Evolutionary conservation across 2,797 vertebrate genomes (phyloP).

Genomic region (Tolypeutes matacus): DNA sequence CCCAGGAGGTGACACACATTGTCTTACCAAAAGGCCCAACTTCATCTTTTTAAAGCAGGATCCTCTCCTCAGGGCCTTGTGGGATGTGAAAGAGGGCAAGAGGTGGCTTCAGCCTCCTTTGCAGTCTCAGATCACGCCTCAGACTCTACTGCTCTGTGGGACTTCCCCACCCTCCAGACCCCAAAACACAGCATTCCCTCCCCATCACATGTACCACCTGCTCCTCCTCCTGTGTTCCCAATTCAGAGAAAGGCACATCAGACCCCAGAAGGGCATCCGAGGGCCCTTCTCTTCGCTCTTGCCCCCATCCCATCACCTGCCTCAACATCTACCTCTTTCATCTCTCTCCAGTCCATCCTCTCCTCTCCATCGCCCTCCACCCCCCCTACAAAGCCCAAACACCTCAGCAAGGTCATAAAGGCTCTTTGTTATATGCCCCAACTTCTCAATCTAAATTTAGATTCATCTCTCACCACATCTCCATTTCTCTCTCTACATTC

Average conservation of each 20-base stretch:
- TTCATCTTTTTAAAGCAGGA: neutral
- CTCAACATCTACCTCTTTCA: too few species aligned
- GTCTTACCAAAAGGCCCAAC: neutral
- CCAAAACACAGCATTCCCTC: neutral
- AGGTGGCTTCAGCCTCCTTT: neutral
- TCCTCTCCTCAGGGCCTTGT: neutral
- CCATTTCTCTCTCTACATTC: neutral
- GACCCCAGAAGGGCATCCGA: neutral
- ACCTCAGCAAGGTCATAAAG: neutral
- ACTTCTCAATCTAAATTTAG: neutral
- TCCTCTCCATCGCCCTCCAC: neutral
- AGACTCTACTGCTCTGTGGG: neutral
- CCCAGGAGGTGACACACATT: neutral
- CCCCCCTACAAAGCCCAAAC: neutral
- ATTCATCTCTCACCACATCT: rapidly evolving
- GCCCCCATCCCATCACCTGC: rapidly evolving
- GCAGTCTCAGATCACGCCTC: too few species aligned
- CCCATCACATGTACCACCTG: too few species aligned
- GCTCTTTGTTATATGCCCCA: neutral
- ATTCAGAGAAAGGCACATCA: neutral
- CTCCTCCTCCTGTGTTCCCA: too few species aligned
- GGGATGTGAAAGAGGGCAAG: neutral
- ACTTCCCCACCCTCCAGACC: neutral
- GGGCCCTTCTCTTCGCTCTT: neutral
- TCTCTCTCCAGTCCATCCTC: neutral